phyloP scores from a whole-genome alignment of 2,888 invertebrate species.

The Cerastis leucographa region DNA sequence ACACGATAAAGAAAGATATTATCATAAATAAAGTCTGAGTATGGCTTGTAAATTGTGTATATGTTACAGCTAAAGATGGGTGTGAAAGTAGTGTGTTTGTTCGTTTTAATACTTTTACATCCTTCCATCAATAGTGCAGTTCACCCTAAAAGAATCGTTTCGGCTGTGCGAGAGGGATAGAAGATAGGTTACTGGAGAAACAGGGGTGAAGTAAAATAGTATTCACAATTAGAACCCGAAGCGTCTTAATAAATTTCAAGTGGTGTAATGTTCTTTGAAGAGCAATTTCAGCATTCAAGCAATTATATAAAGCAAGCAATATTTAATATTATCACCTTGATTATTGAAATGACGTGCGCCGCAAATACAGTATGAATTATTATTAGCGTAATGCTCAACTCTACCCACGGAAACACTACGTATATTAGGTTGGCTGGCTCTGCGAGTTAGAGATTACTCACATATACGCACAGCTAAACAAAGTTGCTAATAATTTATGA shows the following conservation, averaged over 20 bases:
- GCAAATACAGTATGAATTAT: slow-evolving; percentile 63
- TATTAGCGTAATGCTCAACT: slow-evolving; percentile 64
- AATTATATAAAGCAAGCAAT: slow-evolving; percentile 46
- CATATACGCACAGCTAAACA: slow-evolving; percentile 37
- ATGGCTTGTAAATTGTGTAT: too few species aligned
- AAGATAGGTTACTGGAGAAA: too few species aligned
- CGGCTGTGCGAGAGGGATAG: too few species aligned
- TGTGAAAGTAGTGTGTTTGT: too few species aligned
- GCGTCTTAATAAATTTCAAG: background rate
- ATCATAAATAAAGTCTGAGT: too few species aligned
- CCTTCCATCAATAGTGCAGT: too few species aligned
- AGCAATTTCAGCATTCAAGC: slow-evolving; percentile 2
- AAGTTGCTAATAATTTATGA: slow-evolving; percentile 49
- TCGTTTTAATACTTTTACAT: too few species aligned
- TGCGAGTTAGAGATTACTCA: slow-evolving; percentile 65
- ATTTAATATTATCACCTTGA: slow-evolving; percentile 49
- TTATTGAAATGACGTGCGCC: slow-evolving; percentile 54
- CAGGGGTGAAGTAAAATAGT: too few species aligned
- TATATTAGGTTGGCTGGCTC: slow-evolving; percentile 65
- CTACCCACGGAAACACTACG: slow-evolving; percentile 59
- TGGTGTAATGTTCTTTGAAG: slow-evolving; percentile 1
- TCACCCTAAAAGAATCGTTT: too few species aligned
- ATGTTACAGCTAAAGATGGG: too few species aligned
- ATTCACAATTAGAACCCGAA: background rate
- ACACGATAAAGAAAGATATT: too few species aligned